These are phyloP conservation scores for Glossophaga mutica DNA, from an alignment of 2,797 vertebrate genomes.

Conservation along the genomic window DNA sequence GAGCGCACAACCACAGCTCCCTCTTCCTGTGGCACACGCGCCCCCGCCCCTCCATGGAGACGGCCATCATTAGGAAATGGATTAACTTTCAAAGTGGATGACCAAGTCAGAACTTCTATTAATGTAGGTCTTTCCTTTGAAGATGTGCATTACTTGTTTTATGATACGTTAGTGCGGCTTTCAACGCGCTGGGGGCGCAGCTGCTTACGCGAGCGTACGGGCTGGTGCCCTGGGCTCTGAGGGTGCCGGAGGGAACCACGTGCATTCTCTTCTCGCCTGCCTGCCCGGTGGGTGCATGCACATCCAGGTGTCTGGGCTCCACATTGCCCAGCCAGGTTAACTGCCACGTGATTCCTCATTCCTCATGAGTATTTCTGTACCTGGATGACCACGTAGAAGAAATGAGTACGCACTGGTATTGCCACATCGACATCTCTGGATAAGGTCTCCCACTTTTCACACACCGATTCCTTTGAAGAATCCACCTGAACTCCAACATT, in stretches of 20 bases:
- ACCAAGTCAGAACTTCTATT: not conserved
- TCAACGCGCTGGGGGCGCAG: not conserved
- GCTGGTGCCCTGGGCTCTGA: not conserved
- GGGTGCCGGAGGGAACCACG: not conserved
- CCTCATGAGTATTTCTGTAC: not conserved
- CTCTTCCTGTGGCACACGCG: no score
- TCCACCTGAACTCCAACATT: not conserved
- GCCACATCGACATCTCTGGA: not conserved
- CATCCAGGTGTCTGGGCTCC: not conserved
- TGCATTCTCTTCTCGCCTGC: not conserved
- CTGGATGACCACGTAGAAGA: not conserved
- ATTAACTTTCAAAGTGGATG: not conserved
- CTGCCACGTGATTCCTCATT: not conserved
- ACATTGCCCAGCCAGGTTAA: not conserved
- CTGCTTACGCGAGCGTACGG: not conserved
- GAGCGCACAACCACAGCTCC: accelerated
- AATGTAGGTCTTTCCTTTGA: not conserved
- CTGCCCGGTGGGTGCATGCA: not conserved
- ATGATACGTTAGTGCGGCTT: not conserved
- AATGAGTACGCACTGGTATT: not conserved
- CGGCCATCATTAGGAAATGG: not conserved
- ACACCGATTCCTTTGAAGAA: not conserved
- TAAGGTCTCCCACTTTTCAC: not conserved
- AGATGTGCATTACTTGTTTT: not conserved
- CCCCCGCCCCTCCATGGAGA: no score